A percentile compares a stretch with the other conserved stretches of the same genome.
These are phyloP conservation scores for Chitala chitala DNA, from an alignment of 2,113 vertebrate species.

Conservation along the genomic window DNA sequence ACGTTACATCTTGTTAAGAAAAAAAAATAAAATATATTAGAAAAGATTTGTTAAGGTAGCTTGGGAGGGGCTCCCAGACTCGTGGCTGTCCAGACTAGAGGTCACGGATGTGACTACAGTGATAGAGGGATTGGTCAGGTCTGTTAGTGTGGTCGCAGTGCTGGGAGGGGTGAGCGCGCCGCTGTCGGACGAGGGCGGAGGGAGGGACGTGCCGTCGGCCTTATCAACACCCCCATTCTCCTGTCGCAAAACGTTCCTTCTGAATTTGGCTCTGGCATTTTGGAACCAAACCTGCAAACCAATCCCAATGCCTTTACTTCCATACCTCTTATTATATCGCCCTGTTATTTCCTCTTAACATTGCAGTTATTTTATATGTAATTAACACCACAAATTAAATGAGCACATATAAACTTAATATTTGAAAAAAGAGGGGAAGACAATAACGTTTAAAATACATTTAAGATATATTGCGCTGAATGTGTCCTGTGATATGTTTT, in stretches of 20 bases:
- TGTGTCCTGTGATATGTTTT: slow-evolving; percentile 5
- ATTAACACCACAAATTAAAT: slow-evolving; percentile 42
- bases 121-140: slow-evolving; percentile 98
- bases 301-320: slow-evolving; percentile 97
- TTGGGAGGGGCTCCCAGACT: slow-evolving; percentile 97
- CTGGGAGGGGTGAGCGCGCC: slow-evolving; percentile 92
- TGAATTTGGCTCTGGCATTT: slow-evolving; percentile 99
- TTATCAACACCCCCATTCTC: slow-evolving; percentile 99
- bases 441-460: slow-evolving; percentile 22
- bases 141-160: slow-evolving; percentile 98
- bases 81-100: slow-evolving; percentile 98
- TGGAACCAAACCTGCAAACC: slow-evolving; percentile 99
- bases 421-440: slow-evolving; percentile 7
- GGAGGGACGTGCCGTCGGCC: slow-evolving; percentile 94
- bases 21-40: slow-evolving; percentile 77
- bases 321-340: slow-evolving; percentile 41
- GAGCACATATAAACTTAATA: slow-evolving; percentile 31
- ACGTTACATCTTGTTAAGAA: slow-evolving; percentile 26
- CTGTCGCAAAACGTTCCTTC: slow-evolving; percentile 99
- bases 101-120: slow-evolving; percentile 96
- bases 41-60: slow-evolving; percentile 99
- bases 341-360: slow-evolving; percentile 40
- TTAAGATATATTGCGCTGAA: slow-evolving; percentile 17
- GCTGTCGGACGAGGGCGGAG: slow-evolving; percentile 95
- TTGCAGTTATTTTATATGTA: slow-evolving; percentile 47